These are phyloP conservation scores for Anoura caudifer DNA, from an alignment of 2,113 vertebrate genomes.

Conservation along the genomic window DNA sequence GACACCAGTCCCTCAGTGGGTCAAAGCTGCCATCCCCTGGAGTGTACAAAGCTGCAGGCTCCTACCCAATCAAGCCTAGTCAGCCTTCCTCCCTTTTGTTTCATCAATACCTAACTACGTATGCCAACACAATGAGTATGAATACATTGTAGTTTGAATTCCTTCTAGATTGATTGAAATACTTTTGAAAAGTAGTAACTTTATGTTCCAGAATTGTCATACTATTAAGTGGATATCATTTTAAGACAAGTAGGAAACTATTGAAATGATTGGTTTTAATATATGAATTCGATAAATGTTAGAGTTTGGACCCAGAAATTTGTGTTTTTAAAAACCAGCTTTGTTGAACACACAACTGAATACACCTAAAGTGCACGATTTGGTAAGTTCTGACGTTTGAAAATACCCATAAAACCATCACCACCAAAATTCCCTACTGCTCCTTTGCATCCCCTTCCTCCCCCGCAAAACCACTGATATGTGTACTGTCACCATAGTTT, in stretches of 20 bases:
- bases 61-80: too few relatives aligned
- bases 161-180: not conserved
- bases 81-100: too few relatives aligned
- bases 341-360: not conserved
- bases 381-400: not conserved
- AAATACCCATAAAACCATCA: not conserved
- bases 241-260: not conserved
- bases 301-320: not conserved
- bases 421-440: not conserved
- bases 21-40: too few relatives aligned
- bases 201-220: not conserved
- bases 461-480: not conserved
- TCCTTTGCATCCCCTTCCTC: not conserved
- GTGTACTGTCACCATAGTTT: not conserved
- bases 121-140: not conserved
- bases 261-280: not conserved
- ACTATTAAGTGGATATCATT: not conserved
- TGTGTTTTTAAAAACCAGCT: not conserved
- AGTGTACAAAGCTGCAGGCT: too few relatives aligned
- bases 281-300: not conserved
- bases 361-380: not conserved
- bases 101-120: too few relatives aligned
- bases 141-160: not conserved
- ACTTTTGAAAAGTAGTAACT: slow-evolving; percentile 11
- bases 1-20: too few relatives aligned